Evolutionary conservation across 2,113 vertebrate genomes (phyloP).

Genomic region (Macheiramphus alcinus): DNA sequence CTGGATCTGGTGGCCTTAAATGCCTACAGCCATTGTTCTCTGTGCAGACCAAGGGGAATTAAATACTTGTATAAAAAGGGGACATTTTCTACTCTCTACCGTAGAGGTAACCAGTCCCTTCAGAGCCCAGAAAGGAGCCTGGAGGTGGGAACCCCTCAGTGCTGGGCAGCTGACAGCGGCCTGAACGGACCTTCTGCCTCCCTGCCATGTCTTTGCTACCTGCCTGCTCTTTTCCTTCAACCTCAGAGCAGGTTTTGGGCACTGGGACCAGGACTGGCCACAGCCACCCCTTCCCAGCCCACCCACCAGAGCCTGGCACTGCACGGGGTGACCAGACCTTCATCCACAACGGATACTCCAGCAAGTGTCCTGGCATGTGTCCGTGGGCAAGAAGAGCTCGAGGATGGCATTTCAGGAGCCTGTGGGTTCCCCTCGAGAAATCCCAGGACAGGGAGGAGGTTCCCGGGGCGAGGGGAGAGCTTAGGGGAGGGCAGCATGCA

Average conservation of each 20-base stretch:
- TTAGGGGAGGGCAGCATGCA: background rate
- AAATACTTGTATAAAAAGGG: background rate
- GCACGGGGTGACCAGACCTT: accelerated
- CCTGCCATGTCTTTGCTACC: background rate
- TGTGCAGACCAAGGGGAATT: background rate
- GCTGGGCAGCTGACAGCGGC: background rate
- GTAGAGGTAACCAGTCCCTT: background rate
- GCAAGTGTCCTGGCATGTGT: background rate
- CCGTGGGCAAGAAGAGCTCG: background rate
- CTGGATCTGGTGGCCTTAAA: background rate
- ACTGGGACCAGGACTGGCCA: background rate
- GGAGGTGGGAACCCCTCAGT: accelerated
- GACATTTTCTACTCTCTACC: background rate
- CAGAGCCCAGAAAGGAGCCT: background rate
- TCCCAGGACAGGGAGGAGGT: background rate
- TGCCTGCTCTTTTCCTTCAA: background rate
- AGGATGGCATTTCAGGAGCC: background rate
- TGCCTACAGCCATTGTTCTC: background rate
- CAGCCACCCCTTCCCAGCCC: background rate
- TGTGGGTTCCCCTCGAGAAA: background rate
- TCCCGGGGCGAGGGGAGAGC: accelerated
- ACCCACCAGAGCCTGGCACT: background rate
- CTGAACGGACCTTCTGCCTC: background rate
- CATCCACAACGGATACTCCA: background rate
- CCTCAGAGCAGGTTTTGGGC: background rate